A percentile compares a stretch with the other conserved stretches of the same genome.
Conservation (phyloP, 1,140 invertebrate species). For the Drosophila melanica region DNA sequence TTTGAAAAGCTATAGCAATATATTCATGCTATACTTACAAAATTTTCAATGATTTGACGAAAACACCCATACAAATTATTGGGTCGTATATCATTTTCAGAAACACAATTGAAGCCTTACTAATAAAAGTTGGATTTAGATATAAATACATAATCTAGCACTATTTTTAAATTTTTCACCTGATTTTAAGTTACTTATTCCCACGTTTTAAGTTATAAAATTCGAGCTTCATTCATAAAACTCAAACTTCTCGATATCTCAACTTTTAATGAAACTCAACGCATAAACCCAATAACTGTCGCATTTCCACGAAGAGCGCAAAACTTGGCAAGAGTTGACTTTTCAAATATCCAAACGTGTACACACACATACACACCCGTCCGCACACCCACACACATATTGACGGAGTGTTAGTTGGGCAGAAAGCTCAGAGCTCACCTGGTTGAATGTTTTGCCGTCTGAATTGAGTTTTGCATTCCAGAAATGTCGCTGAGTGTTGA, state of each 20-base stretch:
- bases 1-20: too few relatives aligned
- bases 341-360: slow-evolving; percentile 34
- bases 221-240: too few relatives aligned
- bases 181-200: too few relatives aligned
- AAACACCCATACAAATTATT: too few relatives aligned
- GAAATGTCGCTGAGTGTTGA: slow-evolving; percentile 47
- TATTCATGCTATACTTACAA: too few relatives aligned
- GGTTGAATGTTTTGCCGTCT: slow-evolving; percentile 74
- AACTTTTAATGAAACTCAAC: neutral
- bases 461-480: slow-evolving; percentile 59
- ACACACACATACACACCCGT: slow-evolving; percentile 1
- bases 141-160: too few relatives aligned
- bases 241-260: neutral
- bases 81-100: too few relatives aligned
- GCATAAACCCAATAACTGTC: slow-evolving; percentile 21
- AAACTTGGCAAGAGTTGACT: slow-evolving; percentile 46
- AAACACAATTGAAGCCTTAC: too few relatives aligned
- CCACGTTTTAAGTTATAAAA: too few relatives aligned
- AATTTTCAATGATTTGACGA: too few relatives aligned
- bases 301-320: slow-evolving; percentile 13
- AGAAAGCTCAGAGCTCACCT: slow-evolving; percentile 43
- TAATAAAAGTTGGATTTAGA: too few relatives aligned
- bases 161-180: too few relatives aligned
- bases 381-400: neutral
- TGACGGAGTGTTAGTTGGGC: neutral